These are phyloP conservation scores for Mustela nigripes DNA, from an alignment of 2,113 vertebrate genomes.

Conservation along the genomic window DNA sequence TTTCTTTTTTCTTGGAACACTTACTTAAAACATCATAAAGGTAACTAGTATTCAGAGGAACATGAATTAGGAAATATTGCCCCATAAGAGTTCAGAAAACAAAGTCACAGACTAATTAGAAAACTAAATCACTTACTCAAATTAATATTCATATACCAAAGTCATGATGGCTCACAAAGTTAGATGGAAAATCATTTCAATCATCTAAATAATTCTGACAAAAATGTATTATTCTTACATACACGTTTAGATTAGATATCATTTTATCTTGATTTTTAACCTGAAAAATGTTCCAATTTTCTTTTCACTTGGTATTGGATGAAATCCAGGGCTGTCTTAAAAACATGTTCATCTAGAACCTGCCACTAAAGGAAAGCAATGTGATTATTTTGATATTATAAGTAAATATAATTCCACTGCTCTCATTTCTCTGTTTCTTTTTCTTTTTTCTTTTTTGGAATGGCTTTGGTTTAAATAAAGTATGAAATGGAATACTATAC, in stretches of 20 bases:
- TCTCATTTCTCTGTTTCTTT: background rate
- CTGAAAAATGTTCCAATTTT: background rate
- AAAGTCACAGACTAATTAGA: background rate
- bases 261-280: slow-evolving; percentile 8
- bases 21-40: background rate
- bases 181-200: background rate
- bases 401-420: background rate
- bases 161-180: background rate
- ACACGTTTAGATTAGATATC: background rate
- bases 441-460: background rate
- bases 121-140: background rate
- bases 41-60: background rate
- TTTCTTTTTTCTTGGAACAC: background rate
- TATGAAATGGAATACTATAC: background rate
- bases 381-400: background rate
- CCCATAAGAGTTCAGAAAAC: background rate
- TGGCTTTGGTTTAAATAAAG: background rate
- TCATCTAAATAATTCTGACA: background rate
- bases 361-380: background rate
- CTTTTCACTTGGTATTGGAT: slow-evolving; percentile 3
- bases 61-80: background rate
- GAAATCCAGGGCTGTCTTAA: background rate
- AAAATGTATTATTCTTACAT: background rate
- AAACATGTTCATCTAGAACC: background rate
- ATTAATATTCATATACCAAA: background rate